Conservation (phyloP, 2,797 vertebrate species). For the Tokudaia tokunoshimensis region DNA sequence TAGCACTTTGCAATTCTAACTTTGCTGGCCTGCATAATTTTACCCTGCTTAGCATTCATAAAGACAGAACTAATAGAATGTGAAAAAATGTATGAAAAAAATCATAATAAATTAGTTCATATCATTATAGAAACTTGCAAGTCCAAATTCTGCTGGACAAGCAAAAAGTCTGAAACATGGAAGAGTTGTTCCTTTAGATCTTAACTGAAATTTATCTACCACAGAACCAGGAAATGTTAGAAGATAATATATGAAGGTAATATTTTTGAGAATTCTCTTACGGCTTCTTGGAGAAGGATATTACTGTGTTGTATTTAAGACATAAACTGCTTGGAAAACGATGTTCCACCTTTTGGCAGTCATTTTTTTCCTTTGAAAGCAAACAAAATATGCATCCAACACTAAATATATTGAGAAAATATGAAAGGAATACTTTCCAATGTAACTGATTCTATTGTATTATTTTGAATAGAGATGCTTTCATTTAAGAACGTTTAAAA, state of each 20-base stretch:
- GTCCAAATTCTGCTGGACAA: not conserved
- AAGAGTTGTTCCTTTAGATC: not conserved
- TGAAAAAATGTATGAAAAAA: not conserved
- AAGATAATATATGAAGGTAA: not conserved
- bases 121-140: not conserved
- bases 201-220: not conserved
- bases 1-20: not conserved
- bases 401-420: conserved; percentile 25
- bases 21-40: not conserved
- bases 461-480: not conserved
- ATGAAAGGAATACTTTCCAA: conserved; percentile 41
- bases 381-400: conserved; percentile 57
- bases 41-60: not conserved
- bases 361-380: not conserved
- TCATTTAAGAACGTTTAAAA: conserved; percentile 7
- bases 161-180: not conserved
- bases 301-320: not conserved
- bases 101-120: not conserved
- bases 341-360: not conserved
- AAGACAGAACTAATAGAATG: not conserved
- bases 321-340: not conserved
- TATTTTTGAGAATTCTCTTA: not conserved
- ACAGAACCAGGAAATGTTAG: not conserved
- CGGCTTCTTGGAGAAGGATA: not conserved
- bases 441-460: not conserved